A percentile compares a stretch with the other conserved stretches of the same genome.
Evolutionary conservation across 2,888 invertebrate genomes (phyloP).

Genomic region (Stenodema calcarata): DNA sequence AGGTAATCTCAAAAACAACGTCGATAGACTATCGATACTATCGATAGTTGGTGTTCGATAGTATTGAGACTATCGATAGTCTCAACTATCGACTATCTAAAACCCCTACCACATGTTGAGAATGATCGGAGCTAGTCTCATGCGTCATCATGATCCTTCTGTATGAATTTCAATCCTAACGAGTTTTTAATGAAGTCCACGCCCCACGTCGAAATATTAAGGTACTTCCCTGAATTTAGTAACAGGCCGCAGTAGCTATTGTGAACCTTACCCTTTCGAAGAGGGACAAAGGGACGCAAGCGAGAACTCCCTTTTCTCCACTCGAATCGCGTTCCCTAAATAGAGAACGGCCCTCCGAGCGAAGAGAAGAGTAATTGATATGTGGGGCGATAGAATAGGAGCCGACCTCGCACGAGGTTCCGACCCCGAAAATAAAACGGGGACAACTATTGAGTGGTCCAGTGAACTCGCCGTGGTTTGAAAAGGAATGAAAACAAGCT

Average conservation of each 20-base stretch:
- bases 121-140: no score
- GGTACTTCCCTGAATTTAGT: background rate
- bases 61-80: no score
- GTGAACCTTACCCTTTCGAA: background rate
- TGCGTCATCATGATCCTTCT: no score
- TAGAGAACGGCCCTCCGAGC: background rate
- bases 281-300: background rate
- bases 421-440: slow-evolving; percentile 17
- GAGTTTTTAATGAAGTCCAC: background rate
- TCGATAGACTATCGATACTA: no score
- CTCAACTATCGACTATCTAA: no score
- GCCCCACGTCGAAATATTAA: background rate
- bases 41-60: no score
- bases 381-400: slow-evolving; percentile 31
- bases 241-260: background rate
- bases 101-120: no score
- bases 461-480: no score
- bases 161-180: no score
- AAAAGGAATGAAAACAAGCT: slow-evolving; percentile 1
- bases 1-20: no score
- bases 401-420: background rate
- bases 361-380: slow-evolving; percentile 30
- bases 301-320: slow-evolving; percentile 3
- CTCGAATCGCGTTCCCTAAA: slow-evolving; percentile 30
- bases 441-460: background rate